These are phyloP conservation scores for Boloria selene DNA, from an alignment of 2,888 invertebrate genomes.

Conservation along the genomic window DNA sequence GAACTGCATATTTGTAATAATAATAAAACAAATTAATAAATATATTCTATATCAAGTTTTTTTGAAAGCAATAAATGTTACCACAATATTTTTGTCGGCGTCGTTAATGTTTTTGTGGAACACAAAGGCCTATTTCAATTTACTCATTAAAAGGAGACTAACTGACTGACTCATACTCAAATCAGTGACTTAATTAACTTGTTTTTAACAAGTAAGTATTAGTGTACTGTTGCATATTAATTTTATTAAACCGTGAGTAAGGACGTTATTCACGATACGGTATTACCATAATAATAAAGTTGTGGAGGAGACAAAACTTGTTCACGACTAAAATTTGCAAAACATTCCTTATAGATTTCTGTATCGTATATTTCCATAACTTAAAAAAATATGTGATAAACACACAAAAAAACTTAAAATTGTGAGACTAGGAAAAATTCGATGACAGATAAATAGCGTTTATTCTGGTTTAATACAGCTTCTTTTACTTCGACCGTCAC, in stretches of 20 bases:
- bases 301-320: too few relatives aligned
- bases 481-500: too few relatives aligned
- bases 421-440: too few relatives aligned
- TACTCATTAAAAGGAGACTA: slow-evolving; percentile 21
- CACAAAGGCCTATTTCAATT: slow-evolving; percentile 19
- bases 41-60: neutral
- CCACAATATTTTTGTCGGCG: neutral
- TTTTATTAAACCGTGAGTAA: slow-evolving; percentile 57
- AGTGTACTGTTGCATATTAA: slow-evolving; percentile 53
- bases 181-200: slow-evolving; percentile 48
- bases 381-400: too few relatives aligned
- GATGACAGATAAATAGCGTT: too few relatives aligned
- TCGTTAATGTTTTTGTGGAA: slow-evolving; percentile 2
- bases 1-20: too few relatives aligned
- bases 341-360: too few relatives aligned
- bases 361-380: too few relatives aligned
- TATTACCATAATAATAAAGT: slow-evolving; percentile 15
- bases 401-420: too few relatives aligned
- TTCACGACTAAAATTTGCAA: too few relatives aligned
- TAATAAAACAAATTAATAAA: neutral
- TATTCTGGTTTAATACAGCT: too few relatives aligned
- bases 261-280: slow-evolving; percentile 47
- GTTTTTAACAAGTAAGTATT: slow-evolving; percentile 53
- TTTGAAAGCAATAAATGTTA: neutral
- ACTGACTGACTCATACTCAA: slow-evolving; percentile 42